Base-by-base conservation (phyloP, 1,140 invertebrate genomes). In the Eupristina koningsbergeri region DNA sequence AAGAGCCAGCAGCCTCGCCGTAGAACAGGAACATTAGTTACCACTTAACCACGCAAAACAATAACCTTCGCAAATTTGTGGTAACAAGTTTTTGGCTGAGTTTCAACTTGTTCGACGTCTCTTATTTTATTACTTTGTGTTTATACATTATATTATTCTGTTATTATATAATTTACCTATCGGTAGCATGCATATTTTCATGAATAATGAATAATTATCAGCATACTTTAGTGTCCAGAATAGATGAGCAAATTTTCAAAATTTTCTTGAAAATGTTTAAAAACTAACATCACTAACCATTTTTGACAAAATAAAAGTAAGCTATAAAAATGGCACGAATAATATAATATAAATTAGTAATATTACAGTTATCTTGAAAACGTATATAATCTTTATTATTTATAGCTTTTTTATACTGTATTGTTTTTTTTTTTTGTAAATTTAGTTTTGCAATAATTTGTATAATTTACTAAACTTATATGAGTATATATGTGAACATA, bases 21-120 rank as follows among this genome's bases (percentile, higher is more conserved):
- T 22, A 74, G 34, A 74, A 71, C 69, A 69, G 53, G 39, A 74
- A 53, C 34, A 47, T 34, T 63, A 41, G 34, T 53, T 81, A 53
- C 61, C 63, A 39, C 45, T n/a, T 2, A 45, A 11, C 41, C 29
- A 31, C 47, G 74, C 26, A 0, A 50, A 84, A 84, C 76, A 80
- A 84, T 84, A 84, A 84, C 47, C n/a, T 74, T 84, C 76, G 53
- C 82, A 84, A 84, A 84, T 84, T 67, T 84, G 76, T 69, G 82
- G 82, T 74, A 67, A 71, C 74, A 83, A 83, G 31, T 83, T 78
- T 9, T n/a, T 17, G 7, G 47, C 3, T 15, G 19, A 11, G 1
- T 7, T 64, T 22, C 11, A 53, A 61, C 17, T 29, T 75, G 22
- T 80, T 80, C 78, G 0, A n/a, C 29, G 61, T 79, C 11, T 64